These are phyloP conservation scores for Orchesella cincta DNA, from an alignment of 1,140 invertebrate genomes.

Conservation along the genomic window DNA sequence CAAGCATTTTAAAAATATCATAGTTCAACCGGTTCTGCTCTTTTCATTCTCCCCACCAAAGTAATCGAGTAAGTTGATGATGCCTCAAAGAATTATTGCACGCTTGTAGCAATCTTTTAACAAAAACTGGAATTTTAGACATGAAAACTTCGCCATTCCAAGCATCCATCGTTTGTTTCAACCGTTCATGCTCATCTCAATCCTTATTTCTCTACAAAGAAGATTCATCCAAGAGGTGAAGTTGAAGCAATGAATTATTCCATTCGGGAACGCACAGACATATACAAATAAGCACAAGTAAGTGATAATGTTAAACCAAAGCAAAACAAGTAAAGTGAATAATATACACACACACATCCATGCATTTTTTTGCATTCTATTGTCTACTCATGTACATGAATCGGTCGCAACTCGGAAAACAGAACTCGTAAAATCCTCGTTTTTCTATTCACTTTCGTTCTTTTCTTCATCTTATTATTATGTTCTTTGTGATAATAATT, in stretches of 20 bases:
- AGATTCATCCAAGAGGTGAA: too few species aligned
- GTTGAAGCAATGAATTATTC: too few species aligned
- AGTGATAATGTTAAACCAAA: neutral
- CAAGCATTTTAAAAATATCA: conserved; percentile 18
- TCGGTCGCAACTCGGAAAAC: too few species aligned
- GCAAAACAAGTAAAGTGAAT: neutral
- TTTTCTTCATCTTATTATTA: neutral
- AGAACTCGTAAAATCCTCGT: neutral
- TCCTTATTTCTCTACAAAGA: neutral
- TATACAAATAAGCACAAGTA: neutral
- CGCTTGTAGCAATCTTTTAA: conserved; percentile 1
- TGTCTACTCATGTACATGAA: too few species aligned
- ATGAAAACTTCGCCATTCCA: neutral
- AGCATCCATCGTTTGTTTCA: neutral
- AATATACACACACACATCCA: too few species aligned
- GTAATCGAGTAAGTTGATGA: neutral
- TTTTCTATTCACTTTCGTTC: neutral
- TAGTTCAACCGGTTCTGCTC: conserved; percentile 5
- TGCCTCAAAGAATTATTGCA: conserved; percentile 1
- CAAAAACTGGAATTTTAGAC: conserved; percentile 1
- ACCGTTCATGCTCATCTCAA: too few species aligned
- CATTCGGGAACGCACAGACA: too few species aligned
- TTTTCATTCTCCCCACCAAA: neutral
- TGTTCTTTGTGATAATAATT: neutral
- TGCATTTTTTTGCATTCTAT: too few species aligned